A percentile compares a stretch with the other conserved stretches of the same genome.
Conservation (phyloP, 2,113 vertebrate genomes). For the Pitta sordida region DNA sequence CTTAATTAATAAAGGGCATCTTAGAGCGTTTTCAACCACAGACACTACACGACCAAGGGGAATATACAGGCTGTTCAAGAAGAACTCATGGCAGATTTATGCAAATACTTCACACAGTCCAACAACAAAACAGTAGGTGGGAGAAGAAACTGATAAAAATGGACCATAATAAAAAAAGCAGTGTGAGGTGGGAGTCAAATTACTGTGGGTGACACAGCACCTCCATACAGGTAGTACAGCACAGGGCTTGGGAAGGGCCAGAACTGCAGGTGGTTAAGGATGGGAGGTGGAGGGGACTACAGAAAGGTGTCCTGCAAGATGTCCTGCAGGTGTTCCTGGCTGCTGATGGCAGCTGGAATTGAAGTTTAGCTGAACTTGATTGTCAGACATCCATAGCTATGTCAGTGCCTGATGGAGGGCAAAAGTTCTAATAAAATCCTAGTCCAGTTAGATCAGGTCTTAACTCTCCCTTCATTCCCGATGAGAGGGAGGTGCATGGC, state of each 20-base stretch:
- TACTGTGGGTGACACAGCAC: neutral
- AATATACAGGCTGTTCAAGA: neutral
- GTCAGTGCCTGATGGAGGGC: neutral
- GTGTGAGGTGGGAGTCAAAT: neutral
- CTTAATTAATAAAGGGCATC: neutral
- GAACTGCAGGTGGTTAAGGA: neutral
- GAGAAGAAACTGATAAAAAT: neutral
- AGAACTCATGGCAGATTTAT: neutral
- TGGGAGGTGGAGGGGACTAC: accelerated
- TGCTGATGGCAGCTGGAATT: neutral
- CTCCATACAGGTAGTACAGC: neutral
- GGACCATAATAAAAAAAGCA: neutral
- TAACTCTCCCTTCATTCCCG: neutral
- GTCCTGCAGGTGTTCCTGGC: neutral
- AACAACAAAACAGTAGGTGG: neutral
- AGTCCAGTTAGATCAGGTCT: neutral
- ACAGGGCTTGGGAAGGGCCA: neutral
- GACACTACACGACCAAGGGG: neutral
- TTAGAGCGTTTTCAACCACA: neutral
- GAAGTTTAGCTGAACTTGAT: neutral
- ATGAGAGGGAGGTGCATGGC: neutral
- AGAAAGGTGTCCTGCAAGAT: neutral
- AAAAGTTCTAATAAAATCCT: neutral
- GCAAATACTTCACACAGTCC: neutral
- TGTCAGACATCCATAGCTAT: neutral